Conservation (phyloP, 2,888 invertebrate genomes). For the Lysandra coridon region DNA sequence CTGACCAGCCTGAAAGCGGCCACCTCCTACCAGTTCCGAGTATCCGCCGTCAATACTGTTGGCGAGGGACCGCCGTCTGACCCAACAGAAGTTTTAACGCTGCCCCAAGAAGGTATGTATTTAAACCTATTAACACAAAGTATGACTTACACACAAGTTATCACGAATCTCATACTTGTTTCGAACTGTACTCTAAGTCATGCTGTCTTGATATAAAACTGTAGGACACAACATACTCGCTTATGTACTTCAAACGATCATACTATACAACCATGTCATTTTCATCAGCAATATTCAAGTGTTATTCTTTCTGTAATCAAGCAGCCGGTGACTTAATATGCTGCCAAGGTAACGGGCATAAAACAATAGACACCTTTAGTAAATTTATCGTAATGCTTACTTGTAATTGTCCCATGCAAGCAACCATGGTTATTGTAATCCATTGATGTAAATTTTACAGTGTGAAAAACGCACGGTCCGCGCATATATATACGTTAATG, state of each 20-base stretch:
- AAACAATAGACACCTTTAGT: constrained; percentile 35
- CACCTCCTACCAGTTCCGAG: constrained; percentile 96
- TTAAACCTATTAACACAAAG: neutral
- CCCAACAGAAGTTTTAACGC: constrained; percentile 92
- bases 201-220: neutral
- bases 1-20: constrained; percentile 95
- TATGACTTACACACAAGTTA: neutral
- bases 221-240: neutral
- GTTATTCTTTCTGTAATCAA: constrained; percentile 71
- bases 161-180: neutral
- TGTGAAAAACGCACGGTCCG: neutral
- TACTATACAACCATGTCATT: constrained; percentile 20
- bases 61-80: constrained; percentile 96
- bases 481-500: neutral
- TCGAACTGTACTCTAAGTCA: neutral
- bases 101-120: constrained; percentile 95
- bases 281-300: constrained; percentile 43
- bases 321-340: constrained; percentile 79
- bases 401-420: constrained; percentile 27
- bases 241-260: neutral
- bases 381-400: constrained; percentile 22
- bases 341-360: constrained; percentile 77
- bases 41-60: constrained; percentile 97
- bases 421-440: constrained; percentile 16
- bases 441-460: neutral